Percentiles rank a stretch among this genome's conserved stretches.
phyloP scores from a whole-genome alignment of 2,113 vertebrate species.

The Callospermophilus lateralis region DNA sequence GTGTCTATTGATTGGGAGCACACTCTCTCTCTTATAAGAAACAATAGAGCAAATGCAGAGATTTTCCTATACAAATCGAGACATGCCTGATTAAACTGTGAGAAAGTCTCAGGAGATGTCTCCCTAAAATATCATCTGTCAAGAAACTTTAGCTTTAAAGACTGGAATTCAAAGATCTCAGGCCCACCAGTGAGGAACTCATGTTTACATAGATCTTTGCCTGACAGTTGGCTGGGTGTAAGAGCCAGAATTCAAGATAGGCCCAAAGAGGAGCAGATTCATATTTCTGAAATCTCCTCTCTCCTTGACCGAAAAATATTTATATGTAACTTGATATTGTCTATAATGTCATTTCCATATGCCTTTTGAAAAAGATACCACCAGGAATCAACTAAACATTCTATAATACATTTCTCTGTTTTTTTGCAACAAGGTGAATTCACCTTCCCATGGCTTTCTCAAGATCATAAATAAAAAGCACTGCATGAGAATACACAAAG shows the following conservation, averaged over 20 bases:
- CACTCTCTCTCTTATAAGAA: too few relatives aligned
- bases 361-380: neutral
- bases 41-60: too few relatives aligned
- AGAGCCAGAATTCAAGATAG: neutral
- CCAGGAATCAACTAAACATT: neutral
- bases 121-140: neutral
- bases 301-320: neutral
- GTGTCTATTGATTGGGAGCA: too few relatives aligned
- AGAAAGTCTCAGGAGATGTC: conserved; percentile 27
- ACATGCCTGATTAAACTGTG: conserved; percentile 57
- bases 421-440: too few relatives aligned
- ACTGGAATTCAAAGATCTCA: neutral
- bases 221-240: neutral
- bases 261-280: neutral
- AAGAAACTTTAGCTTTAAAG: conserved; percentile 52
- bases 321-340: neutral
- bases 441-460: neutral
- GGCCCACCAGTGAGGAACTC: neutral
- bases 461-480: too few relatives aligned
- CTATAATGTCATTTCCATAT: neutral
- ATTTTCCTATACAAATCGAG: conserved; percentile 69
- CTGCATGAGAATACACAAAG: too few relatives aligned
- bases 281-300: neutral
- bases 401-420: too few relatives aligned
- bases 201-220: neutral